Evolutionary conservation across 2,113 vertebrate species (phyloP).

Genomic region (Ptilonorhynchus violaceus): DNA sequence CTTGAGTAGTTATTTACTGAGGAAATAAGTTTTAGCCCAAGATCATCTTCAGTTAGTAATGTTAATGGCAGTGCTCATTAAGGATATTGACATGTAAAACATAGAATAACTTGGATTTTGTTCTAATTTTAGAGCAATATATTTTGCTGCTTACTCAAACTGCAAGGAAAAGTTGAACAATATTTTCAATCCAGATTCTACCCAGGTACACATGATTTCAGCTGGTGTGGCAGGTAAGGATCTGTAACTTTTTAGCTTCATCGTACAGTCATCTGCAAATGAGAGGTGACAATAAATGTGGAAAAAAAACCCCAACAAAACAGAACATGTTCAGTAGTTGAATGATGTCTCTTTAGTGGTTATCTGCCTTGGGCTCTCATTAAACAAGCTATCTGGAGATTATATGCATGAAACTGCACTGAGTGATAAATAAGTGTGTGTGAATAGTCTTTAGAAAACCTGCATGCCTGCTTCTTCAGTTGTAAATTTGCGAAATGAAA

Average conservation of each 20-base stretch:
- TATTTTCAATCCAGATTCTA: conserved; percentile 90
- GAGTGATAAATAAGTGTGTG: background rate
- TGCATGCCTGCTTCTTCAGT: background rate
- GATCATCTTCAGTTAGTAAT: background rate
- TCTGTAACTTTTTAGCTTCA: conserved; percentile 45
- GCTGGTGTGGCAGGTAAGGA: conserved; percentile 94
- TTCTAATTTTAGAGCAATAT: conserved; percentile 88
- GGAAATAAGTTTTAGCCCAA: background rate
- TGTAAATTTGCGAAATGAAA: background rate
- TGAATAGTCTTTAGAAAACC: background rate
- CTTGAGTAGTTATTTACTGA: background rate
- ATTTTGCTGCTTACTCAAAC: conserved; percentile 96
- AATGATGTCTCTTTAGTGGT: background rate
- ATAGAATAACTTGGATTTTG: background rate
- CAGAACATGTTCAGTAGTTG: background rate
- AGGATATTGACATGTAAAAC: background rate
- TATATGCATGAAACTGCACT: background rate
- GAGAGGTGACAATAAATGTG: background rate
- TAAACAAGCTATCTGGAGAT: background rate
- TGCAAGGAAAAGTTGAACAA: conserved; percentile 91
- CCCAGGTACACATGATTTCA: conserved; percentile 93
- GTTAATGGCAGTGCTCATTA: fast-evolving
- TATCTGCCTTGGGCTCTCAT: background rate
- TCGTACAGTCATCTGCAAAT: background rate
- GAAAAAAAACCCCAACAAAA: background rate